Conservation (phyloP, 2,888 invertebrate species). For the Dichetophora obliterata region DNA sequence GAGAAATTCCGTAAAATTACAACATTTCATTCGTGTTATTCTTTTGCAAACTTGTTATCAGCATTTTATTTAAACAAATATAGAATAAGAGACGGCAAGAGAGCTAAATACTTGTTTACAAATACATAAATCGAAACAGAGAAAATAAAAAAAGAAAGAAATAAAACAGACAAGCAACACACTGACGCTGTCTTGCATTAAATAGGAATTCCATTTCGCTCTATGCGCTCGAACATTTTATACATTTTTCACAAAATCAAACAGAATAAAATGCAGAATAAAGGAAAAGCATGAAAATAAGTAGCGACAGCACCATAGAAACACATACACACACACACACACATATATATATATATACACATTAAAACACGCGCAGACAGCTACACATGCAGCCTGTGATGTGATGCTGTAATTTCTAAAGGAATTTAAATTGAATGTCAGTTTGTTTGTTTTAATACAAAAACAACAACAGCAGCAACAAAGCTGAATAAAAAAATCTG, state of each 20-base stretch:
- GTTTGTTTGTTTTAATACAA: conserved; percentile 63
- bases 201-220: conserved; percentile 17
- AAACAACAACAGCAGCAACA: conserved; percentile 41
- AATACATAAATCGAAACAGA: too few relatives aligned
- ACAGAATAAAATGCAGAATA: conserved; percentile 20
- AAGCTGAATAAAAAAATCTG: conserved; percentile 35
- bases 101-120: too few relatives aligned
- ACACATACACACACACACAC: conserved; percentile 13
- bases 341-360: background rate
- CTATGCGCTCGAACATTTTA: background rate
- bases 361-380: background rate
- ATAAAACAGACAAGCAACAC: background rate
- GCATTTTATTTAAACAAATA: too few relatives aligned
- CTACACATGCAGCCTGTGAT: conserved; percentile 3
- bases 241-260: conserved; percentile 26
- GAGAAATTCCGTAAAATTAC: too few relatives aligned
- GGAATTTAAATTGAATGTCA: conserved; percentile 69
- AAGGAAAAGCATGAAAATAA: background rate
- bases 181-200: conserved; percentile 20
- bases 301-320: background rate
- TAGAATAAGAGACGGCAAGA: too few relatives aligned
- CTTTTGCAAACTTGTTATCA: too few relatives aligned
- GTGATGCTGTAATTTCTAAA: conserved; percentile 53
- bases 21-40: too few relatives aligned
- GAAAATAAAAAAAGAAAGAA: too few relatives aligned